Evolutionary conservation across 2,797 vertebrate genomes (phyloP).

Genomic region (Dendrocincla tyrannina): DNA sequence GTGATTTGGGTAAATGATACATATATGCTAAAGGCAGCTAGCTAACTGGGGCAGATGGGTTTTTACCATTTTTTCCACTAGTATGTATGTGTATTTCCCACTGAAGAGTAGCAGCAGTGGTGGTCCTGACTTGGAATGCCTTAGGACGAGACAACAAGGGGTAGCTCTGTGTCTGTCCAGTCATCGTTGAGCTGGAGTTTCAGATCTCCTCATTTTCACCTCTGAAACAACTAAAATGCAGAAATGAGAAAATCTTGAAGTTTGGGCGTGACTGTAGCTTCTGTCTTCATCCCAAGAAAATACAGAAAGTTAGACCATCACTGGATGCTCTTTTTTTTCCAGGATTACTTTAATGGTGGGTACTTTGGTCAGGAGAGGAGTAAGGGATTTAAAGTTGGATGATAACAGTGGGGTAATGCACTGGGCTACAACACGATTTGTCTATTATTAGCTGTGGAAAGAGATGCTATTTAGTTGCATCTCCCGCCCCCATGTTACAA

Average conservation of each 20-base stretch:
- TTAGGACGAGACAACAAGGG: accelerated
- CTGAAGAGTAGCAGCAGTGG: not conserved
- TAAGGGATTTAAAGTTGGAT: not conserved
- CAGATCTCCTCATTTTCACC: not conserved
- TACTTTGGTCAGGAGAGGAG: not conserved
- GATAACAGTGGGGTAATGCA: not conserved
- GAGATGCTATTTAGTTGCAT: not conserved
- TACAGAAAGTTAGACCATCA: not conserved
- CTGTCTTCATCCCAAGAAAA: not conserved
- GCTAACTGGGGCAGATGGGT: not conserved
- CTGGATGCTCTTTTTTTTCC: not conserved
- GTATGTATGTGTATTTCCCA: not conserved
- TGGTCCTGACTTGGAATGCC: not conserved
- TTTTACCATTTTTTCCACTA: not conserved
- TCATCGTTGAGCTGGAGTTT: not conserved
- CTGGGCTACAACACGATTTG: not conserved
- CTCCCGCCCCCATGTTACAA: not conserved
- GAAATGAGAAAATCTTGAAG: not conserved
- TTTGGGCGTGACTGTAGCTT: not conserved
- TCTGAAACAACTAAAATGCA: not conserved
- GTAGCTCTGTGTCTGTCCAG: not conserved
- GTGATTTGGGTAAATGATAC: not conserved
- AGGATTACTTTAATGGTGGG: not conserved
- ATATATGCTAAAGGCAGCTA: not conserved
- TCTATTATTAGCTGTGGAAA: not conserved